phyloP scores from a whole-genome alignment of 1,140 invertebrate genomes.

The Palaemon carinicauda region DNA sequence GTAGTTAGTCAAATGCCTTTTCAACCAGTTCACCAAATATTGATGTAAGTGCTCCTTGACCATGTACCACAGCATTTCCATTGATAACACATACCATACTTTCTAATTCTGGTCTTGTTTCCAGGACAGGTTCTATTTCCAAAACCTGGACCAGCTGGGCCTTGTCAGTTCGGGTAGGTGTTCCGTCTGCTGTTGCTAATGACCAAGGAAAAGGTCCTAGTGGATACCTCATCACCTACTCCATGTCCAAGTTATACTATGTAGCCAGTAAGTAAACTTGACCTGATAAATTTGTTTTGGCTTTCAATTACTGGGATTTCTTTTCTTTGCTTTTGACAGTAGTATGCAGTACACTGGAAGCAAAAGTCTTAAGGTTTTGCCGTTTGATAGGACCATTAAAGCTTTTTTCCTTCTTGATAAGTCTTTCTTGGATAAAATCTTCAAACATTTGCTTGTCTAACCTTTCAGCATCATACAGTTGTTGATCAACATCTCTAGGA shows the following conservation, averaged over 20 bases:
- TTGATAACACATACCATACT: neutral
- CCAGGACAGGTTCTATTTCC: neutral
- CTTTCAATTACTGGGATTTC: neutral
- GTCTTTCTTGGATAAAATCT: neutral
- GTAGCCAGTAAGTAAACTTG: neutral
- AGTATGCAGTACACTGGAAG: neutral
- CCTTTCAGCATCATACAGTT: neutral
- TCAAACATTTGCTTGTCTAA: neutral
- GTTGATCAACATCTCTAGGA: neutral
- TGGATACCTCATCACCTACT: neutral
- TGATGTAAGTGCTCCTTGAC: constrained; percentile 1
- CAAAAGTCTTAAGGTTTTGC: neutral
- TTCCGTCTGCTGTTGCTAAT: neutral
- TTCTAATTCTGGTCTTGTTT: neutral
- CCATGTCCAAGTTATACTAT: neutral
- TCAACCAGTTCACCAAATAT: neutral
- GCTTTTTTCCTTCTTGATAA: neutral
- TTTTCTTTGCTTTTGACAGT: constrained; percentile 6
- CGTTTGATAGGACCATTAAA: neutral
- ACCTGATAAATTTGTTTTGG: neutral
- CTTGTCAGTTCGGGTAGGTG: neutral
- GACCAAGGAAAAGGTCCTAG: neutral
- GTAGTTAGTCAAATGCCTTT: neutral
- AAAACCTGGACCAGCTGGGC: neutral
- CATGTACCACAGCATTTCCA: neutral